Base-by-base conservation (phyloP, 1,140 invertebrate species). In the Caenorhabditis brenneri region DNA sequence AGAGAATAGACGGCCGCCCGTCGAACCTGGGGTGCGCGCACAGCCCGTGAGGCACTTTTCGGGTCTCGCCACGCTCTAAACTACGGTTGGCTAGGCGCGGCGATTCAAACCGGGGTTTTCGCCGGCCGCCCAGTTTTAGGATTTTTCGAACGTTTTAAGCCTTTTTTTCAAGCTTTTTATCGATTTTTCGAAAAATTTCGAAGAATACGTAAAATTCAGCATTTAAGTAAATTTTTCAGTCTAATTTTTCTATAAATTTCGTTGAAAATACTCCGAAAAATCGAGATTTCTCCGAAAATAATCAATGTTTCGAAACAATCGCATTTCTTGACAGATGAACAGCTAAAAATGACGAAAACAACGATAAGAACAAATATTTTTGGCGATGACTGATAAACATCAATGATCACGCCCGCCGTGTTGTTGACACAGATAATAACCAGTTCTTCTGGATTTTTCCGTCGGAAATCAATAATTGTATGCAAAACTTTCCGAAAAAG, bases 121-220 rank as follows among this genome's bases (percentile, higher is more conserved):
- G 15, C 19, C 15, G 46, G 22, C 78, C 78, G 46, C 51, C 78
- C 29, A 80, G 51, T 80, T 80, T 80, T 80, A 27, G 78, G 78
- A 80, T 55, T 42, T 74, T 74, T 46, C n/a, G 29, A 16, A 33
- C 36, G 10, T 65, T 65, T 65, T 36, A 0, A 33, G 58, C 36
- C 3, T 7, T 36, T 33, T 33, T 74, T 27, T 36, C 3, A 15
- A 15, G 22, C 24, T 74, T 74, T 31, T 74, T 36, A 27, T 58
- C 53, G 53, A 29, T 58, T 58, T 58, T 58, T 58, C 53, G 15
- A 51, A 4, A 7, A 51, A 51, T n/a, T n/a, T n/a, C 0, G 2
- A 7, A 51, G 49, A 51, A 51, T n/a, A 51, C 19, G 19, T n/a
- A 51, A n/a, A 51, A n/a, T 1, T 0, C 19, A 22, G 22, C 2